Evolutionary conservation across 1,140 invertebrate genomes (phyloP).

Genomic region (Drosophila sp.): DNA sequence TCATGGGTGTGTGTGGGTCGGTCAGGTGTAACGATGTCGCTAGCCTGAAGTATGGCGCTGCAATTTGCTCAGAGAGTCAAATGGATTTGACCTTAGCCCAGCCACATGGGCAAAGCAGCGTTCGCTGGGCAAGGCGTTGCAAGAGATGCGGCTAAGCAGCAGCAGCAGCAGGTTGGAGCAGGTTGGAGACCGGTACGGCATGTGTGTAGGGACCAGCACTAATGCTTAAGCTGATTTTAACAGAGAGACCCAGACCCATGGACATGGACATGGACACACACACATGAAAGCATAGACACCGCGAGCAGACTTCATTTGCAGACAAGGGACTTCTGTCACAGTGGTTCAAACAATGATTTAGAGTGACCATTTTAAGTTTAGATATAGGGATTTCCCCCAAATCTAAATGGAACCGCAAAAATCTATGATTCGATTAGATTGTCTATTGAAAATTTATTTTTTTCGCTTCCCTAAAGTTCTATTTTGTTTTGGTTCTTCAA

Average conservation of each 20-base stretch:
- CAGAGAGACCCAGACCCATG: constrained; percentile 50
- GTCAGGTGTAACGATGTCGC: constrained; percentile 69
- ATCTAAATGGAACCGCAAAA: too few relatives aligned
- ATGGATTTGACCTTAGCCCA: constrained; percentile 76
- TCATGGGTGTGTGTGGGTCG: constrained; percentile 34
- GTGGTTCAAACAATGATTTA: neutral
- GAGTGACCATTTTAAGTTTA: too few relatives aligned
- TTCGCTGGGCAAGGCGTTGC: constrained; percentile 12
- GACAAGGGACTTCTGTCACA: constrained; percentile 36
- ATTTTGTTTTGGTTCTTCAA: too few relatives aligned
- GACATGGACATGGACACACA: constrained; percentile 15
- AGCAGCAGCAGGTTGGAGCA: neutral
- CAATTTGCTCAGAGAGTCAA: constrained; percentile 79
- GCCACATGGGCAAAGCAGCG: constrained; percentile 46
- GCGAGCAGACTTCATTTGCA: constrained; percentile 70
- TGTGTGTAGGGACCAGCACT: constrained; percentile 65
- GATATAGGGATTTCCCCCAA: too few relatives aligned
- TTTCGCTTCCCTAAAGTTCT: too few relatives aligned
- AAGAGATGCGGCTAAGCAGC: neutral
- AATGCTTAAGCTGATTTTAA: constrained; percentile 77
- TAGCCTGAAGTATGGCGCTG: constrained; percentile 59
- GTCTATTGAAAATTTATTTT: too few relatives aligned
- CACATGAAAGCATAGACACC: constrained; percentile 21
- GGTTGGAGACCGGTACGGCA: neutral
- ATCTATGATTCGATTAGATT: too few relatives aligned